Percentiles rank a stretch among this genome's conserved stretches.
Evolutionary conservation across 2,888 invertebrate genomes (phyloP).

Genomic region (Dysmachus trigonus): DNA sequence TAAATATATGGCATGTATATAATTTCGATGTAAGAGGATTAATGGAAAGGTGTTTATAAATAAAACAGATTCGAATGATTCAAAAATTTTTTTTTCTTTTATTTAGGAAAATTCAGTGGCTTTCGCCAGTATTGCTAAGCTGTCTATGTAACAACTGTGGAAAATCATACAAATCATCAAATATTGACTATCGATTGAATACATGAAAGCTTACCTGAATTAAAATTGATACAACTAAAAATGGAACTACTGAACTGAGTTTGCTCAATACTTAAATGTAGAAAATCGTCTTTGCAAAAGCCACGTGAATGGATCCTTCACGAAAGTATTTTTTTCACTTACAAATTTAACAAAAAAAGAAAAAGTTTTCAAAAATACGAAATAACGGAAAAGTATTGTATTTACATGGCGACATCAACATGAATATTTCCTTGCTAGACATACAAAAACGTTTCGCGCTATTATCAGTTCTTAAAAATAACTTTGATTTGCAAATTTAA

Average conservation of each 20-base stretch:
- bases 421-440: neutral
- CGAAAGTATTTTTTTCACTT: neutral
- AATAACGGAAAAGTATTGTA: neutral
- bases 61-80: neutral
- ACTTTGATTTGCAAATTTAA: neutral
- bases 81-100: constrained; percentile 2
- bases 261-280: neutral
- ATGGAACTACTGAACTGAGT: neutral
- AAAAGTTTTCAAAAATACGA: neutral
- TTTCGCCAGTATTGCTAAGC: constrained; percentile 26
- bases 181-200: neutral
- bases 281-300: neutral
- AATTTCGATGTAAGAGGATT: neutral
- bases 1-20: too few relatives aligned
- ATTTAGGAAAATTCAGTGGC: constrained; percentile 32
- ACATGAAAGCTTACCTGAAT: neutral
- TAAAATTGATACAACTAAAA: neutral
- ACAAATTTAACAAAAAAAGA: constrained; percentile 4
- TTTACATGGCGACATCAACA: neutral
- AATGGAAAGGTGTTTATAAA: neutral
- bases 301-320: neutral
- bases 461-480: neutral
- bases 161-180: neutral
- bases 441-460: neutral
- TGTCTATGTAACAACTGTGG: constrained; percentile 9